Percentiles rank a stretch among this genome's conserved stretches.
Evolutionary conservation across 2,888 invertebrate genomes (phyloP).

Genomic region (Coelinius sp.): DNA sequence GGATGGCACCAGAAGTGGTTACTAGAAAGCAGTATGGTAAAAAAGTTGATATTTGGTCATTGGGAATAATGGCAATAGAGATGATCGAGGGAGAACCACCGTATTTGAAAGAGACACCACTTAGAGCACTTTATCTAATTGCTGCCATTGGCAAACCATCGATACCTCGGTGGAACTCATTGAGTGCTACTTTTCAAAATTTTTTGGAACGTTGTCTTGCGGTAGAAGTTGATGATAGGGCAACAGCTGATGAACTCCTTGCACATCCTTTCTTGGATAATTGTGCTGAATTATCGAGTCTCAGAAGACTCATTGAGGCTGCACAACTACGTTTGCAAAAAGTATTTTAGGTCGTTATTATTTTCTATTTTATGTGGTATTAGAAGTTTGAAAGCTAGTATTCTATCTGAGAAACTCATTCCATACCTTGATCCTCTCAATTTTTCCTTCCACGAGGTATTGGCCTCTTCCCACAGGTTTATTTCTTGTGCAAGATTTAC

Average conservation of each 20-base stretch:
- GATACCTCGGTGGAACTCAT: conserved; percentile 85
- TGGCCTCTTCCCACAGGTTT: not conserved
- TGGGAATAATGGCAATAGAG: conserved; percentile 99
- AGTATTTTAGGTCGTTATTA: conserved; percentile 50
- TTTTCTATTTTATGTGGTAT: not conserved
- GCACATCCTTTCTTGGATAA: conserved; percentile 84
- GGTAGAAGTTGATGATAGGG: conserved; percentile 85
- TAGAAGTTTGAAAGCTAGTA: not conserved
- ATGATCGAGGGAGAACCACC: conserved; percentile 98
- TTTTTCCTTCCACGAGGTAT: not conserved
- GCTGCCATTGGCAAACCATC: conserved; percentile 95
- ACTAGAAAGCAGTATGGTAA: conserved; percentile 94
- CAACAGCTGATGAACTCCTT: conserved; percentile 84
- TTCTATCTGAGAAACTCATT: not conserved
- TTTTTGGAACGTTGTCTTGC: conserved; percentile 92
- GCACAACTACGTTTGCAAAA: conserved; percentile 89
- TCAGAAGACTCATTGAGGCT: conserved; percentile 91
- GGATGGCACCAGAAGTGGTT: conserved; percentile 98
- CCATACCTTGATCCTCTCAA: not conserved
- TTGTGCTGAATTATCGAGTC: conserved; percentile 84
- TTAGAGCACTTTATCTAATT: conserved; percentile 93
- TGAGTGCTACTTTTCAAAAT: conserved; percentile 84
- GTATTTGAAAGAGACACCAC: conserved; percentile 94
- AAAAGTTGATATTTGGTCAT: conserved; percentile 94
- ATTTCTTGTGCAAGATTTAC: not conserved